These are phyloP conservation scores for Ochotona curzoniae DNA, from an alignment of 2,113 vertebrate genomes.

Conservation along the genomic window DNA sequence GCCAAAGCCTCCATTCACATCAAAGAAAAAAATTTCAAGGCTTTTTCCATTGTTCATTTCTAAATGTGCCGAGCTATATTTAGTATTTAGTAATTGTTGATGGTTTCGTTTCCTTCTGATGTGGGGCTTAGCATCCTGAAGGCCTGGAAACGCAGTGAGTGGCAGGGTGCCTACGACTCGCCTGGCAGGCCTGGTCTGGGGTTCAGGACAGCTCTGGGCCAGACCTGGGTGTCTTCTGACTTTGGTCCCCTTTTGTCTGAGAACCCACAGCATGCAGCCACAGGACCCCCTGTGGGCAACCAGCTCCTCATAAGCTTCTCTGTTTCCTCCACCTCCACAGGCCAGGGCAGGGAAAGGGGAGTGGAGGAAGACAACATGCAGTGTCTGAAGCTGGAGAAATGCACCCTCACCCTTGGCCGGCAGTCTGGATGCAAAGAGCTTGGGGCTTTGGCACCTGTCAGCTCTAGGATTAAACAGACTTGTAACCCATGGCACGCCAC, in stretches of 20 bases:
- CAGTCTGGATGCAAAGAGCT: background rate
- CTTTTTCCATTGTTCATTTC: slow-evolving; percentile 88
- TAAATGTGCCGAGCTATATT: slow-evolving; percentile 87
- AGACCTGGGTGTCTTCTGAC: background rate
- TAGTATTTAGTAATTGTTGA: slow-evolving; percentile 86
- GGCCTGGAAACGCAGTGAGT: slow-evolving; percentile 65
- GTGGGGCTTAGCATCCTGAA: slow-evolving; percentile 78
- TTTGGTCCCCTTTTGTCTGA: background rate
- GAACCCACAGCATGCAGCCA: background rate
- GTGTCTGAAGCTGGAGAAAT: background rate
- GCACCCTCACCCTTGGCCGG: background rate
- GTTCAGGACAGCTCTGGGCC: background rate
- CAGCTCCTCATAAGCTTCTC: background rate
- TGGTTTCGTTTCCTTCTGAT: slow-evolving; percentile 81
- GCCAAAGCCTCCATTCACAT: slow-evolving; percentile 93
- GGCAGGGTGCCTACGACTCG: slow-evolving; percentile 64
- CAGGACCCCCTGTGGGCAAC: background rate
- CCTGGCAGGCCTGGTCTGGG: slow-evolving; percentile 71
- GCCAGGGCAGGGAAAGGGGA: background rate
- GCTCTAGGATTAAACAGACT: background rate
- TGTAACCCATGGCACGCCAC: background rate
- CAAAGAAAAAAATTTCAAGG: slow-evolving; percentile 91
- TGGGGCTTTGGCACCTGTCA: background rate
- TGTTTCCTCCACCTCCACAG: background rate
- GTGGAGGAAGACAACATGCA: background rate